Base-by-base conservation (phyloP, 2,797 vertebrate species). In the Syngnathus rostellatus region DNA sequence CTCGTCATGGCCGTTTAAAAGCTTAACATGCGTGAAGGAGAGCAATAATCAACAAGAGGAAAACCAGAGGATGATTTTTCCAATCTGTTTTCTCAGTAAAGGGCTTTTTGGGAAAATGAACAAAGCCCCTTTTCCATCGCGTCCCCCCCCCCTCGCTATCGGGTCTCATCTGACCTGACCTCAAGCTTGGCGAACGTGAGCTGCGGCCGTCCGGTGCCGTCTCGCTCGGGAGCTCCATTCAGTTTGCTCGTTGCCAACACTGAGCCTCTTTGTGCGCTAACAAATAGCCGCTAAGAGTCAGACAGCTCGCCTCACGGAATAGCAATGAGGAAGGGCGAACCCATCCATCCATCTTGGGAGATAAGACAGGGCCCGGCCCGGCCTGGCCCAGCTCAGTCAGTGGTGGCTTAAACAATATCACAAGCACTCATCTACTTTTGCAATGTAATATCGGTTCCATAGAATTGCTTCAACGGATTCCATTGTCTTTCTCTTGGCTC, bases 191-290 rank as follows among this genome's bases (percentile, higher is more conserved):
- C 69, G 74, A 84, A 89, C 80, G 87, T 85, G 87, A 89, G 87
- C 85, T 74, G 69, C 70, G 79, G 71, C 82, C 82, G 78, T 84
- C 80, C 79, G 80, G 55, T 77, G 74, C 68, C 82, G 73, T 53
- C n/a, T 81, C 77, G 61, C 87, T 78, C 80, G 88, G 88, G 88
- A 89, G 83, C 83, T 84, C 84, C 82, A 86, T 87, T 88, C 83
- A 88, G 82, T 76, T 21, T 41, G 6, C 83, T 85, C 81, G 69
- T 84, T 81, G 73, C 78, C 75, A 75, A 91, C 90, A 91, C 87
- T 90, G 87, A 84, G 81, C 76, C 72, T 88, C 90, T 90, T 90
- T 91, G 91, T 91, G 85, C 82, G 68, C 82, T 83, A 85, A 89
- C 89, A 89, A 90, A 90, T 87, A 85, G 79, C 86, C 79, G 81